Evolutionary conservation across 1,140 invertebrate species (phyloP).

Genomic region (Elymnias hypermnestra): DNA sequence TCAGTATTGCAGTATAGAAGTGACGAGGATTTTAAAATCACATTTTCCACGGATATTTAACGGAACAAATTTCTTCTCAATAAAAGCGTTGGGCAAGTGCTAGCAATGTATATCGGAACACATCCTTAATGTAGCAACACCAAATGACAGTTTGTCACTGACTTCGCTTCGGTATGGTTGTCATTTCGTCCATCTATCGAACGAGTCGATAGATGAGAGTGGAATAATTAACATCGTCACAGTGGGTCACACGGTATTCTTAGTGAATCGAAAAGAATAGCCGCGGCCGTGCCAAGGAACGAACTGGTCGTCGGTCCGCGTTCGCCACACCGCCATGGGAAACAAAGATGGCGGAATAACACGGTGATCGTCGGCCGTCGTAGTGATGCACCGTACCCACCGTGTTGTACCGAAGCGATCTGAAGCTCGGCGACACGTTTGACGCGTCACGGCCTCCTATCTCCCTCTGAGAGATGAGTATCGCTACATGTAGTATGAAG

Average conservation of each 20-base stretch:
- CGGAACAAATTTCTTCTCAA: too few relatives aligned
- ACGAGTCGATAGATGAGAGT: conserved; percentile 66
- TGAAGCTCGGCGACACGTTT: too few relatives aligned
- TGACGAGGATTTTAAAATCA: too few relatives aligned
- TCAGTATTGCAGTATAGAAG: too few relatives aligned
- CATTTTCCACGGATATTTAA: too few relatives aligned
- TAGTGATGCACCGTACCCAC: too few relatives aligned
- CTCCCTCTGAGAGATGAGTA: too few relatives aligned
- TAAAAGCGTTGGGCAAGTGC: too few relatives aligned
- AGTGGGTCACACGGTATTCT: conserved; percentile 39
- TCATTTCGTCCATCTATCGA: conserved; percentile 66
- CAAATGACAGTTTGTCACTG: conserved; percentile 66
- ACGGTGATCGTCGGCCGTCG: conserved; percentile 64
- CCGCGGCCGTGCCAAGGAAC: conserved; percentile 32
- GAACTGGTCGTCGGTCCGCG: conserved; percentile 32
- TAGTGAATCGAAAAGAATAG: conserved; percentile 36
- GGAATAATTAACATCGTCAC: conserved; percentile 62
- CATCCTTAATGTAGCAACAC: conserved; percentile 30
- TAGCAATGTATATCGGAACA: too few relatives aligned
- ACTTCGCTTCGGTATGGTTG: conserved; percentile 71
- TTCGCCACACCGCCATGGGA: conserved; percentile 65
- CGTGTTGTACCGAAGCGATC: too few relatives aligned
- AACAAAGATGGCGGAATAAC: conserved; percentile 77
- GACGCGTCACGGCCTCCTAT: too few relatives aligned
- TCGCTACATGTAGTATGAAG: too few relatives aligned